Evolutionary conservation across 2,113 vertebrate species (phyloP).

Genomic region (Gobiocypris rarus): DNA sequence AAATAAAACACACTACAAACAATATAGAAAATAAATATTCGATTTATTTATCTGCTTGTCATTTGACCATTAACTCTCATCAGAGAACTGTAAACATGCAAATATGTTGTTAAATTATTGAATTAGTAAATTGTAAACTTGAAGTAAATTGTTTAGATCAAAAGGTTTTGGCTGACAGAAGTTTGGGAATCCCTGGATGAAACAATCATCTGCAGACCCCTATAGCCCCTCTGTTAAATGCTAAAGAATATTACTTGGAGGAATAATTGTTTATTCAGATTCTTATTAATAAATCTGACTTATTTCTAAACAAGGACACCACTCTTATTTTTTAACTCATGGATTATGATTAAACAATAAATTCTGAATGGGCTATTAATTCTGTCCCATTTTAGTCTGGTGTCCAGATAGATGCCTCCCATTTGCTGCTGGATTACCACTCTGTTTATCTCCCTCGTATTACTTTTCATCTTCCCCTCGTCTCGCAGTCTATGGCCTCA

Average conservation of each 20-base stretch:
- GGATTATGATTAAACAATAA: not conserved
- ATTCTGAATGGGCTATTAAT: conserved; percentile 4
- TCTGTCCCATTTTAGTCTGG: not conserved
- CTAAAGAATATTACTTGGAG: not conserved
- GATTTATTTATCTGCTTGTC: not conserved
- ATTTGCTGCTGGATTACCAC: conserved; percentile 7
- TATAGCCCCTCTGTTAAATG: too few relatives aligned
- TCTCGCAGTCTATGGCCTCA: not conserved
- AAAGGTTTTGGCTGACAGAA: too few relatives aligned
- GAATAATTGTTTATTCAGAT: not conserved
- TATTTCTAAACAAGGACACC: not conserved
- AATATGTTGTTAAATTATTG: not conserved
- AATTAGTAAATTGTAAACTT: not conserved
- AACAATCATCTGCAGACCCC: too few relatives aligned
- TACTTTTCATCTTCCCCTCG: conserved; percentile 3
- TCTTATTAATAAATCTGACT: not conserved
- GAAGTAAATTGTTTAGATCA: not conserved
- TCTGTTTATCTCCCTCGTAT: conserved; percentile 10
- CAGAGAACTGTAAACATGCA: not conserved
- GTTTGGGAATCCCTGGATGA: too few relatives aligned
- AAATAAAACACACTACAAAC: not conserved
- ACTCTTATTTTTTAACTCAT: too few relatives aligned
- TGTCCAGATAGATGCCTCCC: not conserved
- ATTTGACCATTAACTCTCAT: not conserved
- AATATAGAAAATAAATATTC: not conserved